Percentiles rank a stretch among this genome's conserved stretches.
phyloP scores from a whole-genome alignment of 2,797 vertebrate genomes.

The Distichodus sexfasciatus region DNA sequence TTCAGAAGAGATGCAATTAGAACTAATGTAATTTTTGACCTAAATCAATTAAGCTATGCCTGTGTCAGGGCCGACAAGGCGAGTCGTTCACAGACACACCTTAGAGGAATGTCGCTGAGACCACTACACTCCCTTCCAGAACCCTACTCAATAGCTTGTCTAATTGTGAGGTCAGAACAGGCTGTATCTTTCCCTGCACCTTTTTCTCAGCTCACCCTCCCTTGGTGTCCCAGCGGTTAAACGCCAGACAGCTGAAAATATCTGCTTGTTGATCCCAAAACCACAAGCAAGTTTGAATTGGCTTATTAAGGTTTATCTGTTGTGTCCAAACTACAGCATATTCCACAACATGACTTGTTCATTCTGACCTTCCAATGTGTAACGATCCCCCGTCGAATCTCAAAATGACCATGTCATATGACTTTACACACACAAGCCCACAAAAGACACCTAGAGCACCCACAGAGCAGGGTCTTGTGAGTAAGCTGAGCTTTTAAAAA shows the following conservation, averaged over 20 bases:
- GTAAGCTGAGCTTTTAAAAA: constrained; percentile 62
- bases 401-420: constrained; percentile 38
- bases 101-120: constrained; percentile 46
- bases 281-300: neutral
- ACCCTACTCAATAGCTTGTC: constrained; percentile 15
- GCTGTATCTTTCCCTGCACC: too few species aligned
- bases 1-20: constrained; percentile 64
- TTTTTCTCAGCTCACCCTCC: neutral
- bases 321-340: neutral
- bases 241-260: too few species aligned
- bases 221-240: too few species aligned
- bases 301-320: neutral
- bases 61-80: constrained; percentile 54
- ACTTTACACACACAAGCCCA: constrained; percentile 12
- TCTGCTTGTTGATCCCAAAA: neutral
- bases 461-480: constrained; percentile 50
- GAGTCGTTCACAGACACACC: constrained; percentile 62
- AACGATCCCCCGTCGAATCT: constrained; percentile 28
- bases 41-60: constrained; percentile 61
- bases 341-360: neutral
- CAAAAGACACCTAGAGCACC: constrained; percentile 30
- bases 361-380: constrained; percentile 6
- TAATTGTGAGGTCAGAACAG: constrained; percentile 14
- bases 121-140: neutral
- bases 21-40: constrained; percentile 68